A percentile compares a stretch with the other conserved stretches of the same genome.
Conservation (phyloP, 1,140 invertebrate species). For the Euwallacea similis region DNA sequence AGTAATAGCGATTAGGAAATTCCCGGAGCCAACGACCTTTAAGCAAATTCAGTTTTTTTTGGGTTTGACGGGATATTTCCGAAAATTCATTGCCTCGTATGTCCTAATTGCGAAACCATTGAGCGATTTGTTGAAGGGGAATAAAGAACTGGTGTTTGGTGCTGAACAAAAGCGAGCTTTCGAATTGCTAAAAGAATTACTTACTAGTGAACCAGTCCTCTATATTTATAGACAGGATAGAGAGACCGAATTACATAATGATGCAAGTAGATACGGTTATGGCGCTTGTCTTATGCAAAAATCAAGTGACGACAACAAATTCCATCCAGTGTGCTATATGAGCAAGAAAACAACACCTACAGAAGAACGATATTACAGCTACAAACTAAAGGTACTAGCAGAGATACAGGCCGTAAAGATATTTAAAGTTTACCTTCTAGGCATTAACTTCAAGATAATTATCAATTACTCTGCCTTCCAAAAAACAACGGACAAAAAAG, state of each 20-base stretch:
- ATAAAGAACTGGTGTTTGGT: background rate
- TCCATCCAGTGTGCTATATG: constrained; percentile 54
- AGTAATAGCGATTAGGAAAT: constrained; percentile 46
- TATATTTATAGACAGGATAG: constrained; percentile 47
- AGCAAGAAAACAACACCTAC: background rate
- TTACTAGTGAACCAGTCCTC: constrained; percentile 47
- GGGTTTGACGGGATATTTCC: constrained; percentile 50
- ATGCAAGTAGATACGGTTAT: constrained; percentile 2
- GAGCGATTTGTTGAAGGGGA: constrained; percentile 28
- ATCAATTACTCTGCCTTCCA: constrained; percentile 51
- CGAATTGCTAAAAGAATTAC: constrained; percentile 28
- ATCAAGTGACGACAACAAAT: constrained; percentile 43
- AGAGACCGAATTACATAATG: background rate
- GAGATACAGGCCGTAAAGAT: constrained; percentile 57
- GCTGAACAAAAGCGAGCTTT: constrained; percentile 36
- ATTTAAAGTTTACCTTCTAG: constrained; percentile 57
- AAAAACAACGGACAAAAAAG: constrained; percentile 16
- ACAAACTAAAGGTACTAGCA: constrained; percentile 35
- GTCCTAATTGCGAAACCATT: constrained; percentile 45
- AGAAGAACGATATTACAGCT: constrained; percentile 51
- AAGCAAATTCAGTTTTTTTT: constrained; percentile 34
- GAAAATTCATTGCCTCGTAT: constrained; percentile 45
- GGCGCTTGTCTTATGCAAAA: constrained; percentile 44
- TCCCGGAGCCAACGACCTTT: constrained; percentile 46
- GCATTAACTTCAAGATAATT: constrained; percentile 55